A percentile compares a stretch with the other conserved stretches of the same genome.
Conservation (phyloP, 2,113 vertebrate genomes). For the Pollimyrus isidori region DNA sequence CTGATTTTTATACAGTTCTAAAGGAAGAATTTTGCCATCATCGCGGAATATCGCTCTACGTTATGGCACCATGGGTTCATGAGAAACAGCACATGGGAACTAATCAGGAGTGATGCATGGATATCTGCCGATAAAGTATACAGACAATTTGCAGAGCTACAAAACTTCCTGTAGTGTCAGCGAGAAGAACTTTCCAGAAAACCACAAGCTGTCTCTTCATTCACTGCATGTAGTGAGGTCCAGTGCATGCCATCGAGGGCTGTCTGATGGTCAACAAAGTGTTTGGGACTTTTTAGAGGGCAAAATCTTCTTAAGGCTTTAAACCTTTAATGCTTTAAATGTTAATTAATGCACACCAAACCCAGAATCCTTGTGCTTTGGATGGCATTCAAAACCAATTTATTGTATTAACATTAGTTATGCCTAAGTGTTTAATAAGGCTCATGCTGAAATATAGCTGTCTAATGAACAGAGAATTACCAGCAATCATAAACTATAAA, state of each 20-base stretch:
- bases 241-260: neutral
- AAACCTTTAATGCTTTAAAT: neutral
- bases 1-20: neutral
- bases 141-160: neutral
- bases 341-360: conserved; percentile 1
- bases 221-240: neutral
- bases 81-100: neutral
- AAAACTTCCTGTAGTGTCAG: neutral
- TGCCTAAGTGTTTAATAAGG: conserved; percentile 7
- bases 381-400: conserved; percentile 6
- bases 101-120: neutral
- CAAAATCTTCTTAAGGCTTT: neutral
- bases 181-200: neutral
- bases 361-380: neutral
- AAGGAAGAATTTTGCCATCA: neutral
- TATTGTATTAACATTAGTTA: conserved; percentile 5
- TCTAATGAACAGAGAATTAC: neutral
- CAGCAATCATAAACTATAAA: neutral
- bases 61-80: neutral
- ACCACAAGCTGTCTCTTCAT: neutral
- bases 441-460: neutral
- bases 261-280: neutral
- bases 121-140: neutral
- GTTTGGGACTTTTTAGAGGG: neutral
- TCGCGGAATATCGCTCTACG: neutral